Evolutionary conservation across 2,113 vertebrate genomes (phyloP), one percentile per base, ranked within the genome.

Genomic region (Epinephelus cyanopodus): DNA sequence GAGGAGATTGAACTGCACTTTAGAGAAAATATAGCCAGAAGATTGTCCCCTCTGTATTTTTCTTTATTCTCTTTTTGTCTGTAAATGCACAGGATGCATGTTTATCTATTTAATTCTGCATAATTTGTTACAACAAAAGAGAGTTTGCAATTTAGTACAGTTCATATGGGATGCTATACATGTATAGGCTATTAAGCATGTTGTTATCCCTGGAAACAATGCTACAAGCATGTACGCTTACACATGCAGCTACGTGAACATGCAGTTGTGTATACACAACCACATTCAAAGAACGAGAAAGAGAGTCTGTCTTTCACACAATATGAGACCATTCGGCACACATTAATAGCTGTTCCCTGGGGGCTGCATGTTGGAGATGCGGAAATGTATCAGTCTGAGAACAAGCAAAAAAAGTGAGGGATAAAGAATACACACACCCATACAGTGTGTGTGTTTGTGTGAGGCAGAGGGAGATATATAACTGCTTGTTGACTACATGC

Each of bases 331-430:
- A 27, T 60, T 50, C 11, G 6, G 61, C 74, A 64, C 67, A 53
- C 45, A 71, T 77, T 78, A 79, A 62, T 76, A 69, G 70, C 83
- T 21, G n/a, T 50, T 84, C 75, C 68, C 75, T 19, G 29, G 45
- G 47, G 82, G 62, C 58, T 67, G 68, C 18, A 13, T 33, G 58
- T 57, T n/a, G 25, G 60, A 81, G 62, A 27, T 58, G 67, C 42
- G 63, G 65, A 75, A 71, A 74, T 52, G 3, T 58, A 67, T 67
- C 66, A 53, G 71, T 50, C 47, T 77, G 63, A 80, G 64, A 78
- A 75, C 23, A 48, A 52, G 61, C 11, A 42, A 61, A 50, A 73
- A 54, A 27, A 54, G 25, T 52, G 47, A 63, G 18, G 17, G 29
- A 57, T 66, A 29, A 71, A 17, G 29, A 69, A 64, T n/a, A 61